A percentile compares a stretch with the other conserved stretches of the same genome.
Evolutionary conservation across 2,113 vertebrate genomes (phyloP).

Genomic region (Gasterosteus nipponicus): DNA sequence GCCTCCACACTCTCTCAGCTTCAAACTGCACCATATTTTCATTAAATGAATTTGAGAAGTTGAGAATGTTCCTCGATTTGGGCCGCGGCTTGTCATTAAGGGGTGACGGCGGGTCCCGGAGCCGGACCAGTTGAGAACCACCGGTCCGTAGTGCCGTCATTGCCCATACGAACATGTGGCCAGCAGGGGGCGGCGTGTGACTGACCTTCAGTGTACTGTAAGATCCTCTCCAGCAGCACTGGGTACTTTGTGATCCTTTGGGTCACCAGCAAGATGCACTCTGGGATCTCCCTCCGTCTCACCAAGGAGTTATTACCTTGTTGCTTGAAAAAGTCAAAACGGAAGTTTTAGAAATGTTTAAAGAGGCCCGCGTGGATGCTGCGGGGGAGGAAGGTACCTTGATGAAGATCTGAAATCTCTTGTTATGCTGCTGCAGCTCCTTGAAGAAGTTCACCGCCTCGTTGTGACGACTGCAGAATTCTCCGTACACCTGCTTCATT

Average conservation of each 20-base stretch:
- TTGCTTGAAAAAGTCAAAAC: conserved; percentile 80
- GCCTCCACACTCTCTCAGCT: too few species aligned
- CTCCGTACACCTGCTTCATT: conserved; percentile 93
- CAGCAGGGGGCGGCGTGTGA: conserved; percentile 61
- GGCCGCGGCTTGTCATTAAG: too few species aligned
- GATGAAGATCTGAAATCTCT: conserved; percentile 94
- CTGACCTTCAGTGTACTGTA: conserved; percentile 91
- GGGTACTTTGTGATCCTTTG: conserved; percentile 98
- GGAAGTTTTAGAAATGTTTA: background rate
- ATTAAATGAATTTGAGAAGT: too few species aligned
- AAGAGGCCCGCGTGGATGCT: background rate
- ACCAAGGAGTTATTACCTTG: conserved; percentile 91
- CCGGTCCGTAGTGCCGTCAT: background rate
- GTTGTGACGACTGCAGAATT: conserved; percentile 95
- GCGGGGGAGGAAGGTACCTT: conserved; percentile 81
- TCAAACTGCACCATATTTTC: too few species aligned
- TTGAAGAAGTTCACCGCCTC: conserved; percentile 95
- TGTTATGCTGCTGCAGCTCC: conserved; percentile 93
- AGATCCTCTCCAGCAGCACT: conserved; percentile 93
- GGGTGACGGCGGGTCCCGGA: too few species aligned
- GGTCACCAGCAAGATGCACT: conserved; percentile 95
- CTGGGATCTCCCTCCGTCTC: conserved; percentile 92
- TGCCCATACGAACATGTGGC: background rate
- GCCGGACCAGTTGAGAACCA: too few species aligned
- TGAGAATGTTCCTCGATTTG: too few species aligned